Evolutionary conservation across 2,113 vertebrate genomes (phyloP).

Genomic region (Eupsittula cactorum): DNA sequence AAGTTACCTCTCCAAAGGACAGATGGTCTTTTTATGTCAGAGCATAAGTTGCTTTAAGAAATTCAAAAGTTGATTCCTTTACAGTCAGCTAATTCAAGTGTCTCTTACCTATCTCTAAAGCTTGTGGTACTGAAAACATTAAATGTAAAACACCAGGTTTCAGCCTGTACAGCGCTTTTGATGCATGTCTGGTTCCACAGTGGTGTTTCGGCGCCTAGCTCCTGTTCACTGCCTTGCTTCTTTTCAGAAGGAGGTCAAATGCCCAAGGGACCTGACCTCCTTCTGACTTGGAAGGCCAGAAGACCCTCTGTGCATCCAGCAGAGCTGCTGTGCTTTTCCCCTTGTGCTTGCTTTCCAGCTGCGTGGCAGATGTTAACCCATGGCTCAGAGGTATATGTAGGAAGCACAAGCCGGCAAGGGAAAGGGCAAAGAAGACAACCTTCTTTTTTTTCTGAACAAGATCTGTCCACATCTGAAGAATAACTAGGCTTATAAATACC

Average conservation of each 20-base stretch:
- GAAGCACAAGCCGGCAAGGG: neutral
- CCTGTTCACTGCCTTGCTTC: neutral
- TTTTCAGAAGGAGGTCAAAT: neutral
- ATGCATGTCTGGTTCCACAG: neutral
- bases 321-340: rapidly evolving
- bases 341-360: neutral
- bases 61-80: neutral
- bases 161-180: rapidly evolving
- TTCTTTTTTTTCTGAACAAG: neutral
- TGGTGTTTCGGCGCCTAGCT: rapidly evolving
- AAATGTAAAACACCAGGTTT: neutral
- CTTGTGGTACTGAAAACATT: neutral
- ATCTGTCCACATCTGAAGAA: neutral
- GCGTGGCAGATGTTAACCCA: neutral
- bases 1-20: neutral
- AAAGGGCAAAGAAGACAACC: neutral
- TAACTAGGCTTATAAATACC: neutral
- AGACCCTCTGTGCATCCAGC: rapidly evolving
- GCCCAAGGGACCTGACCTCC: neutral
- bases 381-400: neutral
- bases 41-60: neutral
- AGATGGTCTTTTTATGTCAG: neutral
- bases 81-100: neutral
- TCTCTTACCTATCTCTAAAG: neutral
- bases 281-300: neutral